Conservation (phyloP, 2,888 invertebrate genomes). For the Didymodactylos carnosus region DNA sequence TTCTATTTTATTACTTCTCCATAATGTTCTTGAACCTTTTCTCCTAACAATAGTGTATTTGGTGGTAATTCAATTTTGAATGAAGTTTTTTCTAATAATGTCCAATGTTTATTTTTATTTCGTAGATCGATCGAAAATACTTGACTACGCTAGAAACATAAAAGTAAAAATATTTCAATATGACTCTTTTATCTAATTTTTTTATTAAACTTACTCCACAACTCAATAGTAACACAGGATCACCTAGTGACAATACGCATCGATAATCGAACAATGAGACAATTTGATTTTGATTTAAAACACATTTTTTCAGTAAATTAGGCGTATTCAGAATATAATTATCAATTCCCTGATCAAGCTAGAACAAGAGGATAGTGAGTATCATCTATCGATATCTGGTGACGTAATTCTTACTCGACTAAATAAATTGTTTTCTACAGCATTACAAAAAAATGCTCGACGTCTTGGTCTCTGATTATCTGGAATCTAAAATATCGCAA, state of each 20-base stretch:
- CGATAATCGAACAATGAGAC: slow-evolving; percentile 5
- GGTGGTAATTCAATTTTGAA: slow-evolving; percentile 11
- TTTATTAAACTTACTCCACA: slow-evolving; percentile 5
- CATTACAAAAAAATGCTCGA: not conserved
- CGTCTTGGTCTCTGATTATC: not conserved
- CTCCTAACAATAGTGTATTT: slow-evolving; percentile 5
- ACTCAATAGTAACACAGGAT: slow-evolving; percentile 1
- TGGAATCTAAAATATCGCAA: not conserved
- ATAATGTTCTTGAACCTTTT: slow-evolving; percentile 1
- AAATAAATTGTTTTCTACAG: not conserved
- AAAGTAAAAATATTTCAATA: not conserved
- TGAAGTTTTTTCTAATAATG: not conserved
- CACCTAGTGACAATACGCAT: slow-evolving; percentile 5
- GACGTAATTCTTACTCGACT: not conserved
- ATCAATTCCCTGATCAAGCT: not conserved
- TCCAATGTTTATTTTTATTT: not conserved
- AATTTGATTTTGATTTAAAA: not conserved
- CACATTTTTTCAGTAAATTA: not conserved
- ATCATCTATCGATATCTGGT: no score
- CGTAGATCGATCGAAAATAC: not conserved
- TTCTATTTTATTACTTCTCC: not conserved
- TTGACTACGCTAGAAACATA: not conserved
- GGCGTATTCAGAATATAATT: not conserved
- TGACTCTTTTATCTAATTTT: no score
- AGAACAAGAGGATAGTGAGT: no score